phyloP scores from a whole-genome alignment of 1,140 invertebrate genomes.

The Theocolax elegans region DNA sequence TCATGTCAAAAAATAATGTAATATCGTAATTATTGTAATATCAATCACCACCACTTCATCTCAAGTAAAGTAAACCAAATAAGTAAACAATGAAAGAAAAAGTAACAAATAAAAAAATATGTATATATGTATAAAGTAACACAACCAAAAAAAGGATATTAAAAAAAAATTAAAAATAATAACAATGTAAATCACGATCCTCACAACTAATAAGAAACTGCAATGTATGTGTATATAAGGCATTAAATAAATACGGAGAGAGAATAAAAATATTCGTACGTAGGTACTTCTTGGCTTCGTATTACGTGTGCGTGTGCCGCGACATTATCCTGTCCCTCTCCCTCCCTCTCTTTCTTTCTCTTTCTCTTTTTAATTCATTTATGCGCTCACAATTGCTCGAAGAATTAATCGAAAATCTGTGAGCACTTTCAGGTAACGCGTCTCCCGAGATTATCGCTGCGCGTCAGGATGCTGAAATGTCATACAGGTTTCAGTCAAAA shows the following conservation, averaged over 20 bases:
- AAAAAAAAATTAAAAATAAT: slow-evolving; percentile 59
- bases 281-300: slow-evolving; percentile 64
- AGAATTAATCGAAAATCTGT: too few relatives aligned
- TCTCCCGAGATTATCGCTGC: slow-evolving; percentile 61
- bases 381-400: slow-evolving; percentile 31
- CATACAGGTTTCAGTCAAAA: slow-evolving; percentile 51
- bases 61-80: slow-evolving; percentile 44
- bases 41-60: slow-evolving; percentile 47
- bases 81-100: too few relatives aligned
- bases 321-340: slow-evolving; percentile 47
- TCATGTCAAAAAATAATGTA: slow-evolving; percentile 52
- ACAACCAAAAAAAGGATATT: slow-evolving; percentile 30
- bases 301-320: slow-evolving; percentile 66
- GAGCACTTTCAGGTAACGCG: slow-evolving; percentile 53
- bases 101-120: too few relatives aligned
- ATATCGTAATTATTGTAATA: slow-evolving; percentile 36
- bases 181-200: slow-evolving; percentile 52
- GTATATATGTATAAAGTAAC: slow-evolving; percentile 4
- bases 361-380: slow-evolving; percentile 42
- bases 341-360: slow-evolving; percentile 51
- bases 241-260: slow-evolving; percentile 53
- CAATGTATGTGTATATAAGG: slow-evolving; percentile 41
- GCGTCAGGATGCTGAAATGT: slow-evolving; percentile 68
- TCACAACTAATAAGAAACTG: slow-evolving; percentile 48
- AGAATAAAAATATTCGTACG: slow-evolving; percentile 55